Evolutionary conservation across 2,888 invertebrate genomes (phyloP), one percentile per base, ranked within the genome.

Genomic region (Parnassius orleans): DNA sequence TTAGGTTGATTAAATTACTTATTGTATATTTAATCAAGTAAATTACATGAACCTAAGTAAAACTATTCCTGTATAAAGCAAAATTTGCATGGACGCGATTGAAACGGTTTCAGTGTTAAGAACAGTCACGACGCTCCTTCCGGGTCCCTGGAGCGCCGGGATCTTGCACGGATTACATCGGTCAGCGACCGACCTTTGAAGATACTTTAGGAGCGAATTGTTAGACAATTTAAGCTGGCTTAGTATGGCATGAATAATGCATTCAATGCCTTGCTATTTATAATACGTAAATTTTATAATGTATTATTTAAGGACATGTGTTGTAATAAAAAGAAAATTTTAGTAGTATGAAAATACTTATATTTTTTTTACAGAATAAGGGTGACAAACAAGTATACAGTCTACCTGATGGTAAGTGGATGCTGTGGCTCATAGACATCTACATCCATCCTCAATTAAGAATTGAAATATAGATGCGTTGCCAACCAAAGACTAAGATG

Each of bases 111-210:
- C 57, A 57, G 42, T 63, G 63, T 57, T 65, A 66, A 64, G 67
- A 71, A 74, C 80, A 79, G 80, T 80, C 84, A 83, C 83, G 82
- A 80, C 74, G 65, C 65, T 69, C 75, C 75, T 83, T 80, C 81
- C 82, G 81, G 79, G 76, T 70, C 69, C 70, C 63, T 59, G 67
- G 64, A 67, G 64, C 53, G 53, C 52, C 48, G 12, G 44, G 10
- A 43, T 60, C 56, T 53, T 55, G 58, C 24, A 12, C 47, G 44
- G 62, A 55, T 53, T 62, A 58, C 55, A 60, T 60, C 71, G 72
- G 72, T 68, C 72, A 66, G 57, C 68, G 72, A 70, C 69, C 69
- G 71, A 70, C 69, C 72, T 70, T 67, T 68, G 54, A 67, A 69
- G 69, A 66, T 66, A 69, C 69, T 68, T 69, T 69, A 66, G 59